Evolutionary conservation across 2,797 vertebrate species (phyloP).

Genomic region (Syngnathus rostellatus): DNA sequence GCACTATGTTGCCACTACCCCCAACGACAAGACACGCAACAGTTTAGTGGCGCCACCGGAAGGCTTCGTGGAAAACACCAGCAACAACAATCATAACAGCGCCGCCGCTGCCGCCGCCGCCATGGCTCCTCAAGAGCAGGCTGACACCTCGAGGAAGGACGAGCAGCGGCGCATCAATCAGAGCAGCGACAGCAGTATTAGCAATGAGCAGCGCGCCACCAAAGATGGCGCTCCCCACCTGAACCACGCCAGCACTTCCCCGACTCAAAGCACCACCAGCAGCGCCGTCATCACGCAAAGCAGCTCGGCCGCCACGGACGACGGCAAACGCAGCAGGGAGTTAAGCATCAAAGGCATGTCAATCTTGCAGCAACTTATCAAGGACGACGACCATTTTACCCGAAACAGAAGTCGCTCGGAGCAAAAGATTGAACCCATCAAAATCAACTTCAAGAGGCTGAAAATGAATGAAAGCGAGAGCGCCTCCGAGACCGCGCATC

Average conservation of each 20-base stretch:
- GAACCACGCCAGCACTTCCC: slow-evolving; percentile 66
- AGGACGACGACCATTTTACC: slow-evolving; percentile 55
- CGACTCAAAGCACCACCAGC: slow-evolving; percentile 62
- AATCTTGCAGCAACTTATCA: slow-evolving; percentile 63
- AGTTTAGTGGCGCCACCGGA: slow-evolving; percentile 34
- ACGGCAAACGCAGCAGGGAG: slow-evolving; percentile 58
- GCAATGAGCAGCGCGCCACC: slow-evolving; percentile 52
- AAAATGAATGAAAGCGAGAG: slow-evolving; percentile 78
- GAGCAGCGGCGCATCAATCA: slow-evolving; percentile 39
- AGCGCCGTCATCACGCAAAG: slow-evolving; percentile 61
- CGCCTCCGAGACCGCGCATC: slow-evolving; percentile 43
- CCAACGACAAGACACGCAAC: slow-evolving; percentile 36
- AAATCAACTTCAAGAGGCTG: slow-evolving; percentile 88
- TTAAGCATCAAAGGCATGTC: slow-evolving; percentile 65
- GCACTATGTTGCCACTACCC: slow-evolving; percentile 42
- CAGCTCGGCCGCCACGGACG: slow-evolving; percentile 45
- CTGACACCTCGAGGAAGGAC: slow-evolving; percentile 20
- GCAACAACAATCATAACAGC: slow-evolving; percentile 62
- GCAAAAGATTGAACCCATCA: slow-evolving; percentile 83
- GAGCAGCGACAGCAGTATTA: slow-evolving; percentile 64
- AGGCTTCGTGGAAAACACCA: slow-evolving; percentile 57
- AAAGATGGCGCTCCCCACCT: slow-evolving; percentile 53
- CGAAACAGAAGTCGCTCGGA: slow-evolving; percentile 49
- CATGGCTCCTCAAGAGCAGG: slow-evolving; percentile 40
- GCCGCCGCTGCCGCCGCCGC: slow-evolving; percentile 15